phyloP scores from a whole-genome alignment of 2,797 vertebrate genomes.

The Adrianichthys oophorus region DNA sequence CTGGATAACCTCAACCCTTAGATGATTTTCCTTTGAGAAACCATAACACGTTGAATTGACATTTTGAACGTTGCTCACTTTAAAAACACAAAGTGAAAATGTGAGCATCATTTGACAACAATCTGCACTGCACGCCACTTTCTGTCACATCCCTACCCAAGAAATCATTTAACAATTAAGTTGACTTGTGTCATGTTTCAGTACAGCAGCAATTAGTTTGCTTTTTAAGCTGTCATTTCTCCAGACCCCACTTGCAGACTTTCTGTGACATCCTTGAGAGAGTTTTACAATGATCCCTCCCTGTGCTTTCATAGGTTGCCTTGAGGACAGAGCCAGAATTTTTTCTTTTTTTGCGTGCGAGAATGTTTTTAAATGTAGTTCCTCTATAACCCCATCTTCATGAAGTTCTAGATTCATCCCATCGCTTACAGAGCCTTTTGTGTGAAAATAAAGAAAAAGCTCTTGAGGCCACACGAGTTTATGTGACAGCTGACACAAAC shows the following conservation, averaged over 20 bases:
- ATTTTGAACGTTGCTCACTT: neutral
- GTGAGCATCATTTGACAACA: neutral
- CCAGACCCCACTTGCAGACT: constrained; percentile 38
- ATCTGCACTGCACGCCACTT: constrained; percentile 1
- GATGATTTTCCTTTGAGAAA: constrained; percentile 2
- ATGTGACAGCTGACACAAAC: constrained; percentile 11
- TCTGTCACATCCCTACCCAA: neutral
- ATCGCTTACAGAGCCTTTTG: too few relatives aligned
- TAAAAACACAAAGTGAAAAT: neutral
- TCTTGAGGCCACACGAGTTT: too few relatives aligned
- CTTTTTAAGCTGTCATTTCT: constrained; percentile 16
- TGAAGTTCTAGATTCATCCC: too few relatives aligned
- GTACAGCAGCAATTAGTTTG: constrained; percentile 13
- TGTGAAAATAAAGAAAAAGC: too few relatives aligned
- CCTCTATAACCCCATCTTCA: neutral
- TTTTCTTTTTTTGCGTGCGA: neutral
- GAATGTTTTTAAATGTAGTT: neutral
- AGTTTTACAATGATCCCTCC: constrained; percentile 40
- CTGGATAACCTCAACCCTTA: neutral
- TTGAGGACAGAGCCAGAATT: constrained; percentile 2
- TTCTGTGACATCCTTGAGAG: constrained; percentile 34
- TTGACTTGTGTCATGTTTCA: constrained; percentile 4
- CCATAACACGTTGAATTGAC: neutral
- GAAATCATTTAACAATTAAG: constrained; percentile 1
- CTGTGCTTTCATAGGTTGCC: constrained; percentile 40